Evolutionary conservation across 2,113 vertebrate species (phyloP), one percentile per base, ranked within the genome.

Genomic region (Haemorhous mexicanus): DNA sequence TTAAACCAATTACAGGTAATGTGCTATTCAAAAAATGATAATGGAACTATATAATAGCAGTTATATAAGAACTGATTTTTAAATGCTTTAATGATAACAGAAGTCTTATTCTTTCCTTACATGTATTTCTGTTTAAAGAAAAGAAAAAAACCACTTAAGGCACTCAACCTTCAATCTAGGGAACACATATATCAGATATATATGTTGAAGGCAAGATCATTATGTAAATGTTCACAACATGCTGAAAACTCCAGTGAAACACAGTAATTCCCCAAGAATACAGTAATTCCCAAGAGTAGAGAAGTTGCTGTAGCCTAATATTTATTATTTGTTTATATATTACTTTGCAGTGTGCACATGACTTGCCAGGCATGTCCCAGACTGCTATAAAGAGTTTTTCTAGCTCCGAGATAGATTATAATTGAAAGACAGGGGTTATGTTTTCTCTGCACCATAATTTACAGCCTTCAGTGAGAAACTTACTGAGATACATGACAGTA

Each of bases 1-100:
- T 74, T 85, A 92, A 94, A 84, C 12, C 78, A 92, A 87, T 93
- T 97, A 93, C 55, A 75, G 26, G 50, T 68, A 96, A 92, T 90
- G 58, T 0, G 0, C 83, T 75, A 66, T 77, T 89, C 32, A 89
- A 86, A 84, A 94, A 77, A 86, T 63, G 3, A 70, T 91, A 88
- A 94, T 94, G 73, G 68, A 70, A 56, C 61, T 89, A 76, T 63
- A 32, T 85, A 91, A 83, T 49, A 58, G 59, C 58, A 76, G 77
- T 92, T 94, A 86, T 91, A 89, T 89, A 92, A 88, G 37, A 26
- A 86, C 68, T 73, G 81, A 58, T 62, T 61, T 92, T 70, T 33
- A 73, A 10, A 74, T 33, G 68, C 35, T 59, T 56, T 90, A 92
- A 83, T 81, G 66, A 84, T 56, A 87, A 41, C 53, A 74, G 37